Evolutionary conservation across 2,888 invertebrate genomes (phyloP).

Genomic region (Hermaeophaga mercurialis): DNA sequence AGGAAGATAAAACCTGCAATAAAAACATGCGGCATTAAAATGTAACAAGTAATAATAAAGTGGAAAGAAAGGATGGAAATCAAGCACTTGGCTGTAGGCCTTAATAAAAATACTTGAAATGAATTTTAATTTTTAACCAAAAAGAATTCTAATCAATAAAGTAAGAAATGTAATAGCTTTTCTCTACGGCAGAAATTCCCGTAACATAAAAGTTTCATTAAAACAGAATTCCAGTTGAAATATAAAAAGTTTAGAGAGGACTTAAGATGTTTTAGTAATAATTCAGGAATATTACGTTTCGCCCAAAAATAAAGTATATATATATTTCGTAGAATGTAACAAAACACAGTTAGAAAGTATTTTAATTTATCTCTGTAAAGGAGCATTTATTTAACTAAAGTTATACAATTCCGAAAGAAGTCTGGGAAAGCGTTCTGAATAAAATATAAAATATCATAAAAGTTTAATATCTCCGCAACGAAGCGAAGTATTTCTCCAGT

Average conservation of each 20-base stretch:
- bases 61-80: no score
- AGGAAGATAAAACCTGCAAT: no score
- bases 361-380: constrained; percentile 45
- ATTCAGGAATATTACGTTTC: constrained; percentile 33
- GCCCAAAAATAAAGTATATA: constrained; percentile 6
- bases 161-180: constrained; percentile 5
- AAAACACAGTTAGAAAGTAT: constrained; percentile 44
- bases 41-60: no score
- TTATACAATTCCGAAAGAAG: constrained; percentile 44
- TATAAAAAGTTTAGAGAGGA: constrained; percentile 33
- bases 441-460: constrained; percentile 50
- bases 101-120: no score
- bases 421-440: constrained; percentile 35
- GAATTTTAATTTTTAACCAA: no score
- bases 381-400: constrained; percentile 49
- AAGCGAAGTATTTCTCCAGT: constrained; percentile 19
- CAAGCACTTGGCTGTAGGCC: no score
- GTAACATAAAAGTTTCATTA: constrained; percentile 19
- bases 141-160: no score
- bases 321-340: constrained; percentile 24
- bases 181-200: constrained; percentile 1
- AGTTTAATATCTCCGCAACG: constrained; percentile 47
- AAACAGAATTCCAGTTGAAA: constrained; percentile 26
- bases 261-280: constrained; percentile 33
- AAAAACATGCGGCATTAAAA: no score